phyloP scores from a whole-genome alignment of 2,113 vertebrate genomes.

The Castor canadensis region DNA sequence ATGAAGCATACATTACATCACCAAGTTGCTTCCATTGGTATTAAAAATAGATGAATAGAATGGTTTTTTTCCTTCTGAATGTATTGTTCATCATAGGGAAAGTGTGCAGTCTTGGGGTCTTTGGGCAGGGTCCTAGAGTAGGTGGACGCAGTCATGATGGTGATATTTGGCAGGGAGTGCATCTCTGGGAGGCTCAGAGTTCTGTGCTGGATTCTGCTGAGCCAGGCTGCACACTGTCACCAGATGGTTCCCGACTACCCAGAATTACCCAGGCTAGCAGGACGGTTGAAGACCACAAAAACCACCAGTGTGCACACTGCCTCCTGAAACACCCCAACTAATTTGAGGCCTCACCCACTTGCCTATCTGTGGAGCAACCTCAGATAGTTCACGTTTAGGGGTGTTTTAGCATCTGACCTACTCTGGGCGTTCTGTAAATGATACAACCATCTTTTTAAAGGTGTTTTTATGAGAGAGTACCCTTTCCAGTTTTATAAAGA shows the following conservation, averaged over 20 bases:
- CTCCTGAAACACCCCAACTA: not conserved
- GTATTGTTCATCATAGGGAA: not conserved
- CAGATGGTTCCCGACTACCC: not conserved
- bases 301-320: not conserved
- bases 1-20: not conserved
- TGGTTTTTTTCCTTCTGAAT: slow-evolving; percentile 24
- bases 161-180: not conserved
- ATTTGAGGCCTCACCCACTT: not conserved
- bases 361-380: not conserved
- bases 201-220: slow-evolving; percentile 6
- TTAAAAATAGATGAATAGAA: slow-evolving; percentile 26
- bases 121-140: not conserved
- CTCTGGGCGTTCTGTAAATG: not conserved
- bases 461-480: slow-evolving; percentile 3
- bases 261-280: not conserved
- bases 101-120: not conserved
- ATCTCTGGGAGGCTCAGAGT: not conserved
- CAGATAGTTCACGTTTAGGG: not conserved
- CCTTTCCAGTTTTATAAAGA: not conserved
- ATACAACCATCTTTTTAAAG: not conserved
- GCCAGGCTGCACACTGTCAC: not conserved
- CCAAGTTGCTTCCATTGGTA: not conserved
- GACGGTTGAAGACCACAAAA: slow-evolving; percentile 58
- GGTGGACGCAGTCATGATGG: not conserved
- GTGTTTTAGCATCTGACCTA: not conserved